Conservation (phyloP, 64 coral and sea anemone genomes). For the Acropora tenuis region DNA sequence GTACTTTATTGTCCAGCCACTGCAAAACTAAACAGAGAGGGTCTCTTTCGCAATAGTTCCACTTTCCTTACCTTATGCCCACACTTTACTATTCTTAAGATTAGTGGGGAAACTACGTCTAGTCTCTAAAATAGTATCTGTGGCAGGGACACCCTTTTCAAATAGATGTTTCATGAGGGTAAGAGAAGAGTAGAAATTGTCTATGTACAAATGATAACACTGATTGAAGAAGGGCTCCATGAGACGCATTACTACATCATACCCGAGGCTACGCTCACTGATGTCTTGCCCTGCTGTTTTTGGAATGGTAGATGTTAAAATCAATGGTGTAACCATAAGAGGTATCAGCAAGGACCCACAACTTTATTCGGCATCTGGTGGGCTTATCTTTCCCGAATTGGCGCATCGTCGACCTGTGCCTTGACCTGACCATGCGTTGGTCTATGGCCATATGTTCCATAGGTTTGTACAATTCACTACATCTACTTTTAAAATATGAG, state of each 20-base stretch:
- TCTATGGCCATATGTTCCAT: constrained; percentile 60
- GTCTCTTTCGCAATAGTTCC: too few relatives aligned
- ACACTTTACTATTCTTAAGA: too few relatives aligned
- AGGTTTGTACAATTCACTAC: not conserved
- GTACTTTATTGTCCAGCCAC: too few relatives aligned
- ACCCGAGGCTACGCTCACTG: constrained; percentile 59
- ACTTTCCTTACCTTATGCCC: too few relatives aligned
- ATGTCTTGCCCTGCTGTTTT: not conserved
- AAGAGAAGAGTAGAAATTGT: constrained; percentile 54
- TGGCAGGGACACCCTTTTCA: not conserved
- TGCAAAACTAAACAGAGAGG: too few relatives aligned
- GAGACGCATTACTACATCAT: constrained; percentile 29
- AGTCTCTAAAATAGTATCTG: too few relatives aligned
- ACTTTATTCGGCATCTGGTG: constrained; percentile 51
- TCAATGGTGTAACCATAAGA: not conserved
- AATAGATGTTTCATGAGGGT: constrained; percentile 40
- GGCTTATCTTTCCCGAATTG: constrained; percentile 72
- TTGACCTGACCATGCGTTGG: constrained; percentile 65
- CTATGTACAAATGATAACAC: constrained; percentile 46
- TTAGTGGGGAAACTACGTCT: too few relatives aligned
- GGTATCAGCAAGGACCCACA: constrained; percentile 65
- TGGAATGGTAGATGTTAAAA: constrained; percentile 13
- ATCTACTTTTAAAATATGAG: constrained; percentile 59
- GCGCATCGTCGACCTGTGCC: constrained; percentile 58
- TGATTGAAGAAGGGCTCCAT: constrained; percentile 27